These are phyloP conservation scores for Trichomycterus rosablanca DNA, from an alignment of 2,113 vertebrate species.

Conservation along the genomic window DNA sequence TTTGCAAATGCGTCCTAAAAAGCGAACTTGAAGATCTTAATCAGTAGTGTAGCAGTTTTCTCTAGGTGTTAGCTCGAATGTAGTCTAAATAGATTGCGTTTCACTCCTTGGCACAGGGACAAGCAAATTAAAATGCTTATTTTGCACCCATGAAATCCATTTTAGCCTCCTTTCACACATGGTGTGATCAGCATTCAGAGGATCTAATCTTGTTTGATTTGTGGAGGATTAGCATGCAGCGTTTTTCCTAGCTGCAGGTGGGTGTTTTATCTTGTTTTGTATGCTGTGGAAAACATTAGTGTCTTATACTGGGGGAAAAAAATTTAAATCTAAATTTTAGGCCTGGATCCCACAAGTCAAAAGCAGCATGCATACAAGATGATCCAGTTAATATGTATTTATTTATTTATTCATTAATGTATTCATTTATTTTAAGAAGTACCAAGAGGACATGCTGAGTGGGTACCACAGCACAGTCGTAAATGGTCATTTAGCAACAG, in stretches of 20 bases:
- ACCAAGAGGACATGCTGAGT: too few relatives aligned
- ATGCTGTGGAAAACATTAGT: not conserved
- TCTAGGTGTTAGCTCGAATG: not conserved
- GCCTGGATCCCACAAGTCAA: too few relatives aligned
- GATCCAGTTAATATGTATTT: too few relatives aligned
- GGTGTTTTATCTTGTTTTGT: not conserved
- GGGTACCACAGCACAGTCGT: conserved; percentile 42
- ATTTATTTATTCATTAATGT: too few relatives aligned
- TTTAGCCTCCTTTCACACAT: conserved; percentile 25
- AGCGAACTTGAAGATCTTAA: conserved; percentile 4
- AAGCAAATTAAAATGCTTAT: conserved; percentile 37
- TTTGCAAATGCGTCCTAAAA: conserved; percentile 19
- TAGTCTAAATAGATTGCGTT: conserved; percentile 5
- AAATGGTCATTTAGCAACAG: conserved; percentile 65
- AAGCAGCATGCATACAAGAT: not conserved
- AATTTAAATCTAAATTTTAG: not conserved
- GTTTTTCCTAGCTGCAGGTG: conserved; percentile 19
- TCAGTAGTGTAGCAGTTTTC: conserved; percentile 5
- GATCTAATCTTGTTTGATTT: conserved; percentile 34
- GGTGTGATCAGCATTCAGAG: conserved; percentile 33
- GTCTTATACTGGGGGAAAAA: not conserved
- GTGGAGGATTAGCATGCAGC: conserved; percentile 31
- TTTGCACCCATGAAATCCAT: conserved; percentile 47
- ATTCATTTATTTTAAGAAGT: too few relatives aligned
- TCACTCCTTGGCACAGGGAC: conserved; percentile 11